A percentile compares a stretch with the other conserved stretches of the same genome.
Conservation (phyloP, 2,113 vertebrate genomes). For the Vimba vimba region DNA sequence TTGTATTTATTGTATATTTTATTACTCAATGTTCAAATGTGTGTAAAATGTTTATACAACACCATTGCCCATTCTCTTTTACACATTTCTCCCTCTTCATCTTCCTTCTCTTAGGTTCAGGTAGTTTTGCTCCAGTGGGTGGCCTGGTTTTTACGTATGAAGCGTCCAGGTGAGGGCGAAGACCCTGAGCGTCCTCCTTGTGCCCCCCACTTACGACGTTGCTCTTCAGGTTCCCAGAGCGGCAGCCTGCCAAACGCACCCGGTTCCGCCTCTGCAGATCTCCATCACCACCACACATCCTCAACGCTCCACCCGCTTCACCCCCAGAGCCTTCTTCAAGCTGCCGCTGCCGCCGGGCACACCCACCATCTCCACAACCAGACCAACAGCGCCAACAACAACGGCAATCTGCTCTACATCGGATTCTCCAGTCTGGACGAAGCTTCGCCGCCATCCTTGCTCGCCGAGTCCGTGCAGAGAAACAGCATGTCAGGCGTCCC, state of each 20-base stretch:
- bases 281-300: slow-evolving; percentile 54
- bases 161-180: slow-evolving; percentile 76
- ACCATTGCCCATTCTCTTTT: background rate
- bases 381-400: slow-evolving; percentile 73
- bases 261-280: slow-evolving; percentile 35
- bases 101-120: slow-evolving; percentile 68
- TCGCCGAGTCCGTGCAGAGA: slow-evolving; percentile 69
- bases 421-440: slow-evolving; percentile 80
- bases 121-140: slow-evolving; percentile 81
- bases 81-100: background rate
- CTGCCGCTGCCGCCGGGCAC: slow-evolving; percentile 47
- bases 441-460: slow-evolving; percentile 59
- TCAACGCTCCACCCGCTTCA: slow-evolving; percentile 72
- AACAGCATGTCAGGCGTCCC: slow-evolving; percentile 64
- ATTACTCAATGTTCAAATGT: too few species aligned
- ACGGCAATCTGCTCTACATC: slow-evolving; percentile 78
- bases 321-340: slow-evolving; percentile 70
- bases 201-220: slow-evolving; percentile 76
- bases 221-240: slow-evolving; percentile 76
- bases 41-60: background rate
- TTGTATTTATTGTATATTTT: too few species aligned
- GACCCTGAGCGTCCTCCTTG: slow-evolving; percentile 75
- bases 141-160: slow-evolving; percentile 82
- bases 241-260: slow-evolving; percentile 73
- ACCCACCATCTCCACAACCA: slow-evolving; percentile 71